phyloP scores from a whole-genome alignment of 2,113 vertebrate genomes.

The Otolemur garnettii region DNA sequence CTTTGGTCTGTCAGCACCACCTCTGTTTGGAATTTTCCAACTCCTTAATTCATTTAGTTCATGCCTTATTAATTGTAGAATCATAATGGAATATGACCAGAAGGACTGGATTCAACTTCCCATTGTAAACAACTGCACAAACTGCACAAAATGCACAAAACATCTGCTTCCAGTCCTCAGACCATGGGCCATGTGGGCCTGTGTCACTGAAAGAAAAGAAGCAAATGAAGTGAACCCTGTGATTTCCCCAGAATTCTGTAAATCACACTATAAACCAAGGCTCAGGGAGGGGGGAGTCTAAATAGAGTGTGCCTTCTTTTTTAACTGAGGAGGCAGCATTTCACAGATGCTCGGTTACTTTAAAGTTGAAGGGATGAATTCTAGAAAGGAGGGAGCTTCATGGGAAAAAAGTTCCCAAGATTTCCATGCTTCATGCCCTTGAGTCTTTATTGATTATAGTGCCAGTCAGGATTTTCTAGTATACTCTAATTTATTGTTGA shows the following conservation, averaged over 20 bases:
- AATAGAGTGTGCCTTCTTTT: neutral
- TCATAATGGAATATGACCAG: neutral
- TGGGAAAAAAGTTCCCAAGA: neutral
- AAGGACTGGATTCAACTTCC: neutral
- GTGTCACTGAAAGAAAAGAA: neutral
- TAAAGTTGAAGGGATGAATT: neutral
- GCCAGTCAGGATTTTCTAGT: neutral
- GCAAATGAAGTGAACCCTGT: neutral
- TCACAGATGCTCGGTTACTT: neutral
- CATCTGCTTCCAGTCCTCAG: neutral
- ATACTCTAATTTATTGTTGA: too few species aligned
- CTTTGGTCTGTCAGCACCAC: too few species aligned
- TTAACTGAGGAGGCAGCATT: neutral
- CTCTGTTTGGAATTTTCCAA: too few species aligned
- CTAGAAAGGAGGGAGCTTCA: neutral
- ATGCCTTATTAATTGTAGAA: neutral
- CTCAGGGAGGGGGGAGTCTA: neutral
- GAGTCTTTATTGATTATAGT: neutral
- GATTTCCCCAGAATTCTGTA: neutral
- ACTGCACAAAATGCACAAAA: neutral
- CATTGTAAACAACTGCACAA: neutral
- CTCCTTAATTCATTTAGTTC: neutral
- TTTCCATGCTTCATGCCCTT: neutral
- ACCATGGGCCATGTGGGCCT: neutral
- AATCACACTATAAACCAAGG: neutral